Evolutionary conservation across 1,140 invertebrate species (phyloP), one percentile per base, ranked within the genome.

Genomic region (Nixonia krombeini): DNA sequence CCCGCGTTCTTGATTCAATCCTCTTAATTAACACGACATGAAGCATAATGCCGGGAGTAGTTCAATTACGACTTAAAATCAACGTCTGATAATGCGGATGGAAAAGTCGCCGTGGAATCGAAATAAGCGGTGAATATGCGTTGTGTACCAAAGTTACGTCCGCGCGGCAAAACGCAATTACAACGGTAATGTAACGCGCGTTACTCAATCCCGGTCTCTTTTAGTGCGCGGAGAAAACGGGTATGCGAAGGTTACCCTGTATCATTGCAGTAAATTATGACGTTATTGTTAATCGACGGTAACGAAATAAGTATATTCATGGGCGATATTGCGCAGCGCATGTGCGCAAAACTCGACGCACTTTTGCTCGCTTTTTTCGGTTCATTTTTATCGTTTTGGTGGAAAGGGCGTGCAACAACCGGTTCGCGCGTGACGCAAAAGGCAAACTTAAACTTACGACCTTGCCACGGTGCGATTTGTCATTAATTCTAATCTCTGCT

Each of bases 21-120:
- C 45, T 65, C 52, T 66, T 73, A 78, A 78, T 78, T 78, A 73
- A 73, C 50, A 33, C 35, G 57, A 41, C 52, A 72, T 65, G 62
- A 50, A 72, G 69, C 72, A 72, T 72, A 52, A 73, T 73, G 56
- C 71, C 69, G 69, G 73, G 59, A 72, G 64, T 72, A 49, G 55
- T 53, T 70, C 68, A 73, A 73, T 75, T 75, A 72, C 61, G 49
- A 52, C 46, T 42, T n/a, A 41, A 52, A 58, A 45, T 59, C 31
- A 9, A 21, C 9, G 37, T 12, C 29, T 41, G 5, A 45, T 51
- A 45, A 38, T 17, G 17, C n/a, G 4, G 25, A 41, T 42, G 42
- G 35, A 58, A 58, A 31, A 41, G 26, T 33, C 18, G 13, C 8
- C 0, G 15, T 6, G 21, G 18, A 40, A 18, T 40, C 6, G 33